A percentile compares a stretch with the other conserved stretches of the same genome.
phyloP scores from a whole-genome alignment of 1,140 invertebrate genomes.

The roundworm (Caenorhabditis elegans) region WBcel235 BX284603.4:4550001-4550500 shows the following conservation, averaged over 20 bases:
- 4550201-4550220: slow-evolving; percentile 83
- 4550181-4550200: slow-evolving; percentile 84
- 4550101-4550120: neutral
- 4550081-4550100: too few species aligned
- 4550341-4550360: slow-evolving; percentile 45
- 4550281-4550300: slow-evolving; percentile 69
- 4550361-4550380: slow-evolving; percentile 40
- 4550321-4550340: neutral
- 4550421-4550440: slow-evolving; percentile 14
- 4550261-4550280: slow-evolving; percentile 80
- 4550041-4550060: too few species aligned
- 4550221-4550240: slow-evolving; percentile 86
- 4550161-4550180: slow-evolving; percentile 85
- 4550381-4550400: slow-evolving; percentile 48
- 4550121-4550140: slow-evolving; percentile 68
- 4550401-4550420: slow-evolving; percentile 30
- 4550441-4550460: too few species aligned
- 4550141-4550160: slow-evolving; percentile 73
- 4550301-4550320: neutral
- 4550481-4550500: neutral
- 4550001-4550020: too few species aligned
- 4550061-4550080: too few species aligned
- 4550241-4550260: slow-evolving; percentile 89
- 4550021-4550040: too few species aligned
- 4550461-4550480: neutral